Conservation (phyloP, 2,797 vertebrate species). For the Taenioides sp. region DNA sequence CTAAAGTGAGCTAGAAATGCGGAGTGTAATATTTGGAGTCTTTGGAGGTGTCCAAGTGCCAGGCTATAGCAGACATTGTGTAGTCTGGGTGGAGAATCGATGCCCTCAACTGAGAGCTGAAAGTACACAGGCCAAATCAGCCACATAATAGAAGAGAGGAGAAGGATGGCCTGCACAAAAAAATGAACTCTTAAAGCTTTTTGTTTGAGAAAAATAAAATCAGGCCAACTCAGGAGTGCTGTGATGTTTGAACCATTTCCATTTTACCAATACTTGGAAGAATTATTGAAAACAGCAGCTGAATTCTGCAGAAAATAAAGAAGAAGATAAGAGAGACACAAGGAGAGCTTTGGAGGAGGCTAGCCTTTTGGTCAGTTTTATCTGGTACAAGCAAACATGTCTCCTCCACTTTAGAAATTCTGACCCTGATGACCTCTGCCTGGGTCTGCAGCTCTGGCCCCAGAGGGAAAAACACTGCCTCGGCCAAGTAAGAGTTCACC, state of each 20-base stretch:
- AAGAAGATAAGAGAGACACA: constrained; percentile 10
- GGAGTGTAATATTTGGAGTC: constrained; percentile 24
- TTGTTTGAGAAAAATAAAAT: constrained; percentile 1
- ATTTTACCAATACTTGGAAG: constrained; percentile 11
- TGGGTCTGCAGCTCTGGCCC: constrained; percentile 13
- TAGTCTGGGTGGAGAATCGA: constrained; percentile 21
- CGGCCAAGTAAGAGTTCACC: constrained; percentile 2
- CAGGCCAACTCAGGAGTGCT: constrained; percentile 2
- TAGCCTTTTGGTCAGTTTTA: constrained; percentile 7
- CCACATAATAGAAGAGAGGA: constrained; percentile 10
- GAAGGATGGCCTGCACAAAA: constrained; percentile 6
- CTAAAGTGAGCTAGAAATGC: constrained; percentile 45
- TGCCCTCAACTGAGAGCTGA: constrained; percentile 10
- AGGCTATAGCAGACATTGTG: constrained; percentile 9
- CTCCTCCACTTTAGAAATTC: constrained; percentile 12
- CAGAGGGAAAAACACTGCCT: neutral
- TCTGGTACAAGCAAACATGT: constrained; percentile 17
- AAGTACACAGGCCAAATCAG: constrained; percentile 17
- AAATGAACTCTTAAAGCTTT: constrained; percentile 12
- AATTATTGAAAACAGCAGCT: constrained; percentile 22
- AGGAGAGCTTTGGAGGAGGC: constrained; percentile 7
- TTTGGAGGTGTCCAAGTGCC: constrained; percentile 14
- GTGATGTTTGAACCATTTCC: constrained; percentile 11
- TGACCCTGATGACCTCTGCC: constrained; percentile 16
- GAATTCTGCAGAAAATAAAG: constrained; percentile 7